Base-by-base conservation (phyloP, 2,888 invertebrate genomes). In the Melieria picta region DNA sequence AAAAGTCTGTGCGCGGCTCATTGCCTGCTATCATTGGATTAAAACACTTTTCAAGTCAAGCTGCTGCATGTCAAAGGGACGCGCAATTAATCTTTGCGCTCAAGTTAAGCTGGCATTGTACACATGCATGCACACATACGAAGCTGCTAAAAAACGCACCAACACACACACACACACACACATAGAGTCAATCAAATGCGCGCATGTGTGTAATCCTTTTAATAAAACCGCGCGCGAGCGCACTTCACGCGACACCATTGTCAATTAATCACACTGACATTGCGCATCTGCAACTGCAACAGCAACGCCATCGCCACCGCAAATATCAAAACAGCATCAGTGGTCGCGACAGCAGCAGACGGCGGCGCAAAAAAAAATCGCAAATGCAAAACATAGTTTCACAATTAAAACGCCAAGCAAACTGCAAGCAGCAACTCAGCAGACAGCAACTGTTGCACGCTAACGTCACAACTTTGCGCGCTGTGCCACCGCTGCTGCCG, bases 261-360 rank as follows among this genome's bases (percentile, higher is more conserved):
- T 61, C 61, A 61, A 61, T 46, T 61, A 66, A 66, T 47, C 56
- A 56, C 57, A 57, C 16, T n/a, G 30, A 47, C 57, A 57, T 43
- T 57, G 13, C 57, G 47, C 66, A 56, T 43, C 56, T 65, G 65
- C 65, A 42, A 43, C 52, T n/a, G 11, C 52, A 52, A 10, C 50
- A 50, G 11, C 50, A 50, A 50, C 50, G 50, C 5, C 52, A 52
- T 11, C 52, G 13, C 5, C 61, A 45, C 45, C 11, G 11, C 13
- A 61, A 61, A 10, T 57, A 3, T 16, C 57, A 7, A 52, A 52
- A 52, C 5, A n/a, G 6, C 9, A 7, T n/a, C 11, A 52, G 52
- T 52, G 9, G 11, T 4, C 13, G 52, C 11, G 11, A 13, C 13
- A n/a, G 52, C 13, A n/a, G 52, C n/a, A n/a, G 52, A 11, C 5